Evolutionary conservation across 2,888 invertebrate species (phyloP), one percentile per base, ranked within the genome.

Genomic region (Leptodirus hochenwartii): DNA sequence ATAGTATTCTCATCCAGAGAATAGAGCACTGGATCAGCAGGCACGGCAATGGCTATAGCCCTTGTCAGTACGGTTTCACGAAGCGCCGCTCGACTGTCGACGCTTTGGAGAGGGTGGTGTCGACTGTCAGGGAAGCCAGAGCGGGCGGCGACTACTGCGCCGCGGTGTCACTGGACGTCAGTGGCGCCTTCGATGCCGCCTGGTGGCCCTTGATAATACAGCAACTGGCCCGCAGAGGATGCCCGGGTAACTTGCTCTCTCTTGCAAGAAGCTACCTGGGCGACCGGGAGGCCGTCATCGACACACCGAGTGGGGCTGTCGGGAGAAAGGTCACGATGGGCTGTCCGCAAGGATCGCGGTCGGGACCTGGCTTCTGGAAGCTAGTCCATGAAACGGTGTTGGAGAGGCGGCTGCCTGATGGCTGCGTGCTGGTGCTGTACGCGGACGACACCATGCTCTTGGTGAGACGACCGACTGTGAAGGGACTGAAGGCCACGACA

Each of bases 181-280:
- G 22, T 12, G 40, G 39, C 11, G 46, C 45, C 12, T 47, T 47
- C 22, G 45, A 47, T 23, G 40, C 34, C 27, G 44, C 45, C 1
- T 46, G 43, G 45, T 45, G 45, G 44, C 45, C 43, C 3, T 29
- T 30, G 3, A 33, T 43, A 3, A 33, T 30, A 22, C 2, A 16
- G 2, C 29, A 36, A 15, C 28, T 42, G 17, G 31, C 34, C 2
- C 14, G 25, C 1, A 32, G 31, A 24, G 25, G 31, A 4, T 40
- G 37, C 13, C 43, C 41, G 2, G 12, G 11, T 4, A 39, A 39
- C 22, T 9, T 33, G 9, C n/a, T 28, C 4, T 3, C 9, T 11
- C 30, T 33, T 5, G 22, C 27, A 10, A 22, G 23, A 6, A 13
- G 31, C 17, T 25, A 36, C 8, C 11, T 17, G 3, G 15, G 31